A percentile compares a stretch with the other conserved stretches of the same genome.
Conservation (phyloP, 2,113 vertebrate species). For the Amphilophus citrinellus region DNA sequence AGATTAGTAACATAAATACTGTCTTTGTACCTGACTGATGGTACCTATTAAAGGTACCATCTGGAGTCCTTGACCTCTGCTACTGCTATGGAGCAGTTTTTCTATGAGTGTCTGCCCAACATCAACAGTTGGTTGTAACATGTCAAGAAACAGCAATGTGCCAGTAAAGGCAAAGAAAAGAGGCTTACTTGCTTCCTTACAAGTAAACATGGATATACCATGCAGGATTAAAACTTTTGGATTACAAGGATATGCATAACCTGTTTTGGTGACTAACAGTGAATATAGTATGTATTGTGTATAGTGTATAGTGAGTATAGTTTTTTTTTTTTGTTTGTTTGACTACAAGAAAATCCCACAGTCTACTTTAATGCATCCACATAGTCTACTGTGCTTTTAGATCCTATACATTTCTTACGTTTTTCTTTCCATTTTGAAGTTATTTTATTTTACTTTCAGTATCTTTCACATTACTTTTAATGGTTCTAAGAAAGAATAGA, state of each 20-base stretch:
- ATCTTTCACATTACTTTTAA: not conserved
- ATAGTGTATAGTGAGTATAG: too few relatives aligned
- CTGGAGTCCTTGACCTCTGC: not conserved
- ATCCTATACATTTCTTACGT: not conserved
- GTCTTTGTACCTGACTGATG: not conserved
- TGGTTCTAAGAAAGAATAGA: too few relatives aligned
- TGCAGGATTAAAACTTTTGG: not conserved
- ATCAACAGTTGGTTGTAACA: slow-evolving; percentile 7
- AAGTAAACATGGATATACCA: not conserved
- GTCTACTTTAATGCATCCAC: not conserved
- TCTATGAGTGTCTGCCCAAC: not conserved
- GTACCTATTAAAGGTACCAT: not conserved
- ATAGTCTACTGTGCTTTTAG: not conserved
- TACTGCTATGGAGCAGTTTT: not conserved
- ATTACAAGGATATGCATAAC: not conserved
- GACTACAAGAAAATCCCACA: not conserved
- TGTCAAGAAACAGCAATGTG: not conserved
- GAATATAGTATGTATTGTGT: not conserved
- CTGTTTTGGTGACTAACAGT: not conserved
- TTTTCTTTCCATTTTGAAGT: not conserved
- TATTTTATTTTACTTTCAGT: not conserved
- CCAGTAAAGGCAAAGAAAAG: not conserved
- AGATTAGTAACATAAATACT: not conserved
- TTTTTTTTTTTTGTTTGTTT: not conserved
- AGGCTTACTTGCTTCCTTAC: not conserved